A percentile compares a stretch with the other conserved stretches of the same genome.
Conservation (phyloP, 2,113 vertebrate genomes). For the Sinocyclocheilus grahami region DNA sequence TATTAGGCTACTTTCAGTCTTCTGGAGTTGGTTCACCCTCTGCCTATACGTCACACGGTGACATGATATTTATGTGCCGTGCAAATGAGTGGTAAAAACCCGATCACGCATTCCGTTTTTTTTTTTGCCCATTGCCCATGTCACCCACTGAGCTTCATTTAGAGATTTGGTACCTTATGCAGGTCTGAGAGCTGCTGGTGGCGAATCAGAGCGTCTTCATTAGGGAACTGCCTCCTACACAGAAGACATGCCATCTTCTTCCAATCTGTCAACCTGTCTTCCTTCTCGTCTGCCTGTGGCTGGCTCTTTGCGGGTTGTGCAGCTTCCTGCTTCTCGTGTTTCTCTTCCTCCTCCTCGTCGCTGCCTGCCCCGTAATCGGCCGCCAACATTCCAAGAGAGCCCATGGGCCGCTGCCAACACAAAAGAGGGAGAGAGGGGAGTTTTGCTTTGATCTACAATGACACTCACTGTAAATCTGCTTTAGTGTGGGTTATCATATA, state of each 20-base stretch:
- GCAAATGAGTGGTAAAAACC: no score
- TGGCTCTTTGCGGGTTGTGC: slow-evolving; percentile 71
- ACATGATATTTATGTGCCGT: no score
- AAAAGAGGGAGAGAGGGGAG: neutral
- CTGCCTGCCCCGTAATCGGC: slow-evolving; percentile 95
- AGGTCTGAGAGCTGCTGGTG: slow-evolving; percentile 97
- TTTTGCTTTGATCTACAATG: slow-evolving; percentile 27
- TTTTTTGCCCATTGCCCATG: no score
- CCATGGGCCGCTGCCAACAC: slow-evolving; percentile 83
- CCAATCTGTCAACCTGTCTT: slow-evolving; percentile 94
- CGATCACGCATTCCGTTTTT: no score
- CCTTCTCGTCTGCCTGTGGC: slow-evolving; percentile 77
- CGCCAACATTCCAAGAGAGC: slow-evolving; percentile 89
- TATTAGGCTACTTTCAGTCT: no score
- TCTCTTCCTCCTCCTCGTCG: slow-evolving; percentile 93
- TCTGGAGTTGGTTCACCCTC: no score
- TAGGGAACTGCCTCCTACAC: slow-evolving; percentile 95
- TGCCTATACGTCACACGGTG: no score
- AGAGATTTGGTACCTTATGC: slow-evolving; percentile 83
- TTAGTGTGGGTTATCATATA: slow-evolving; percentile 26
- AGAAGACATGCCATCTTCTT: slow-evolving; percentile 96
- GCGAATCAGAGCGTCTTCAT: slow-evolving; percentile 91
- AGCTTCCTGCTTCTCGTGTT: slow-evolving; percentile 84
- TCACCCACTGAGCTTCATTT: neutral
- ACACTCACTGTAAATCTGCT: slow-evolving; percentile 27